Conservation (phyloP, 1,140 invertebrate species). For the Ostrea edulis region DNA sequence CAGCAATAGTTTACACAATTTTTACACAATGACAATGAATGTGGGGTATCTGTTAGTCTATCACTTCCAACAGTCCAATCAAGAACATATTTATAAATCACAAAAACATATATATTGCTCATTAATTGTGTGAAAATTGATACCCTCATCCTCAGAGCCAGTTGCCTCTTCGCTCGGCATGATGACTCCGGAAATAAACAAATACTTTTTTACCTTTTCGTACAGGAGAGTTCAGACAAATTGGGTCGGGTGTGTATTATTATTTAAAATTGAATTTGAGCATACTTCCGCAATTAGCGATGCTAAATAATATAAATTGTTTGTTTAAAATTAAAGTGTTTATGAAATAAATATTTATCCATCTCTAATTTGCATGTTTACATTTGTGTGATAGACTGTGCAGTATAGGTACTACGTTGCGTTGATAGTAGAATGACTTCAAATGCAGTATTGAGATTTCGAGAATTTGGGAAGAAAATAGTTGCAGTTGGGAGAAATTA, state of each 20-base stretch:
- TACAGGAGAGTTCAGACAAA: background rate
- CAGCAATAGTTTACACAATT: background rate
- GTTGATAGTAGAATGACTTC: constrained; percentile 35
- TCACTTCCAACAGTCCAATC: background rate
- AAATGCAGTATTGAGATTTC: constrained; percentile 62
- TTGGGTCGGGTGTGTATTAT: constrained; percentile 4
- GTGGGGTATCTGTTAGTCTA: background rate
- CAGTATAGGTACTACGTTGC: too few relatives aligned
- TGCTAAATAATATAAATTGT: too few relatives aligned
- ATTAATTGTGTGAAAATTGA: background rate
- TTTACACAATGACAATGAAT: too few relatives aligned
- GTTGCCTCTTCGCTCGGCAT: constrained; percentile 6
- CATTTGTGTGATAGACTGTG: too few relatives aligned
- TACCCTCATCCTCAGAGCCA: background rate
- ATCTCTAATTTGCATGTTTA: too few relatives aligned
- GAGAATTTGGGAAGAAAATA: constrained; percentile 81
- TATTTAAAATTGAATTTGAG: too few relatives aligned
- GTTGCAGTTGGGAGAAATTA: constrained; percentile 84
- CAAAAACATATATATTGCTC: background rate
- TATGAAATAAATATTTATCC: too few relatives aligned
- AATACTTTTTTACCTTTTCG: background rate
- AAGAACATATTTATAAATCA: background rate
- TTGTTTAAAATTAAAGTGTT: too few relatives aligned
- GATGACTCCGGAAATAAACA: constrained; percentile 10
- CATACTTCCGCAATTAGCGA: background rate